These are phyloP conservation scores for Eulacestoma nigropectus DNA, from an alignment of 2,113 vertebrate species.

Conservation along the genomic window DNA sequence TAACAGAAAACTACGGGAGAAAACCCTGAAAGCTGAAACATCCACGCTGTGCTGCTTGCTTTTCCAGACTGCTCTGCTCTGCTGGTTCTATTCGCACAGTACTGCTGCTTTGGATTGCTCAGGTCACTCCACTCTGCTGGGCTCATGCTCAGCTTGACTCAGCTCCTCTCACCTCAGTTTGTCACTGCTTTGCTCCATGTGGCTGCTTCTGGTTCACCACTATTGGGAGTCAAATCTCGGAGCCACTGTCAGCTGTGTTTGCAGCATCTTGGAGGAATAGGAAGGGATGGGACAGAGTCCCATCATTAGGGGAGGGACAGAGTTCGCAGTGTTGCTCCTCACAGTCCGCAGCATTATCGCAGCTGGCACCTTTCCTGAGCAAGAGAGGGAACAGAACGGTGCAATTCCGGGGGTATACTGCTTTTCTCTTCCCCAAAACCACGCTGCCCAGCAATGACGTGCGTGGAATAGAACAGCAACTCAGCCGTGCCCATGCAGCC, in stretches of 20 bases:
- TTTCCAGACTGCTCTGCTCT: not conserved
- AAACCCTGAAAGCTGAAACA: not conserved
- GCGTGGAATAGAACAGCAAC: not conserved
- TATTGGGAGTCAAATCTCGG: not conserved
- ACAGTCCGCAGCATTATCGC: fast-evolving
- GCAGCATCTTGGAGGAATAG: fast-evolving
- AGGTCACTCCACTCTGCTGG: not conserved
- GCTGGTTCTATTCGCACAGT: fast-evolving
- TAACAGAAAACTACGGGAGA: fast-evolving
- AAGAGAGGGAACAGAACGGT: not conserved
- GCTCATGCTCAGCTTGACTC: not conserved
- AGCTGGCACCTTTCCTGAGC: not conserved
- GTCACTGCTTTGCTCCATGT: not conserved
- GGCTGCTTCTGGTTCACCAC: not conserved
- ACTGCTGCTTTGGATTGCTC: not conserved
- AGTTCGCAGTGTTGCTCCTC: fast-evolving
- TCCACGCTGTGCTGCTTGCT: fast-evolving
- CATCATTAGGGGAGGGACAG: fast-evolving
- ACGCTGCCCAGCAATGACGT: fast-evolving
- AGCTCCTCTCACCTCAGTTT: not conserved
- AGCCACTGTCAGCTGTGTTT: not conserved
- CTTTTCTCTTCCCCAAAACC: not conserved
- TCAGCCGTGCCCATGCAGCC: not conserved
- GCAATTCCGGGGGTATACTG: not conserved
- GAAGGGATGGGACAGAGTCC: too few relatives aligned